phyloP scores from a whole-genome alignment of 2,888 invertebrate species.

The Andrena fulva region DNA sequence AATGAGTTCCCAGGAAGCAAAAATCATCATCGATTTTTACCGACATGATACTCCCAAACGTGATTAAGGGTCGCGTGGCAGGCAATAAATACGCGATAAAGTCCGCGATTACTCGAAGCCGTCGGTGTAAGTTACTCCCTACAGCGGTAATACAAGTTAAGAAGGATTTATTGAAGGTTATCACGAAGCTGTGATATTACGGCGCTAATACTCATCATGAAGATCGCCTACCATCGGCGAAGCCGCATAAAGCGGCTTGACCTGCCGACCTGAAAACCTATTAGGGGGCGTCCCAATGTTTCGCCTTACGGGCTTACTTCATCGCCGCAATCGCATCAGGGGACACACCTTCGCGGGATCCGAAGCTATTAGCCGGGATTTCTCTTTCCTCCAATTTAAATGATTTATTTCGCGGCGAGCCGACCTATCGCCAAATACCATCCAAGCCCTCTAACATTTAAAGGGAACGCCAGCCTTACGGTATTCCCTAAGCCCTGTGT shows the following conservation, averaged over 20 bases:
- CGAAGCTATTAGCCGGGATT: conserved; percentile 75
- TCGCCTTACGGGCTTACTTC: conserved; percentile 78
- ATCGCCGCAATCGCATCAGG: conserved; percentile 76
- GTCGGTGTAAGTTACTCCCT: conserved; percentile 11
- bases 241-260: conserved; percentile 68
- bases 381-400: conserved; percentile 75
- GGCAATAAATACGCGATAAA: neutral
- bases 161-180: conserved; percentile 53
- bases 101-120: conserved; percentile 20
- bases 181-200: conserved; percentile 52
- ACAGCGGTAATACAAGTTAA: conserved; percentile 32
- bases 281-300: conserved; percentile 74
- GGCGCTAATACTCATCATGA: conserved; percentile 53
- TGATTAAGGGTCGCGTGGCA: neutral
- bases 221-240: conserved; percentile 43
- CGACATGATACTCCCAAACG: neutral
- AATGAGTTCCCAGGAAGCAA: too few relatives aligned
- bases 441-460: conserved; percentile 44
- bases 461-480: conserved; percentile 30
- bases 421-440: conserved; percentile 60
- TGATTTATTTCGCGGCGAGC: conserved; percentile 72
- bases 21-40: too few relatives aligned
- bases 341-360: conserved; percentile 57
- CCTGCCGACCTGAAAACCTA: conserved; percentile 72
- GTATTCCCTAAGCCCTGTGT: conserved; percentile 28